These are phyloP conservation scores for Benthosema pterotum DNA, from an alignment of 2,797 vertebrate genomes.

Conservation along the genomic window DNA sequence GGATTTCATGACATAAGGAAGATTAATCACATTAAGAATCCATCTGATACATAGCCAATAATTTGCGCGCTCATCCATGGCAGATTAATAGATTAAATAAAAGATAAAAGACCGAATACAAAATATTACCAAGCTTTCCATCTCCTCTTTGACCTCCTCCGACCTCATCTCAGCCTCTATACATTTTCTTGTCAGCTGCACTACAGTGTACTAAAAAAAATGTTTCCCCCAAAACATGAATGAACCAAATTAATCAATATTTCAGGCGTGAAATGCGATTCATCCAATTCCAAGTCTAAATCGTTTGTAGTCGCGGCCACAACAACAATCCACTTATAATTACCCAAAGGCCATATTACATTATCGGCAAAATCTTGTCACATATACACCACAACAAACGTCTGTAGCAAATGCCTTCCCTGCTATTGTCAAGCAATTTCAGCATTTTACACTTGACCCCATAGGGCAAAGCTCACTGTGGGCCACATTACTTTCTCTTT, in stretches of 20 bases:
- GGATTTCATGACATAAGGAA: slow-evolving; percentile 32
- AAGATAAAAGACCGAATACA: too few species aligned
- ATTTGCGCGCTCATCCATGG: slow-evolving; percentile 16
- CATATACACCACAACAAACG: slow-evolving; percentile 36
- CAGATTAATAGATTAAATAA: too few species aligned
- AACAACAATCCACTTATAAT: slow-evolving; percentile 39
- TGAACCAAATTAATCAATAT: slow-evolving; percentile 30
- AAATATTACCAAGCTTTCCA: neutral
- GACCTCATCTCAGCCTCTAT: slow-evolving; percentile 18
- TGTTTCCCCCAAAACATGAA: slow-evolving; percentile 32
- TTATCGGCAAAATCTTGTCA: slow-evolving; percentile 44
- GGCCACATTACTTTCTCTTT: too few species aligned
- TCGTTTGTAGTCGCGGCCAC: slow-evolving; percentile 33
- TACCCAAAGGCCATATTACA: slow-evolving; percentile 36
- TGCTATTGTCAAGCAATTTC: slow-evolving; percentile 59
- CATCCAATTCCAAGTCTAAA: slow-evolving; percentile 49
- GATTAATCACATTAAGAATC: slow-evolving; percentile 30
- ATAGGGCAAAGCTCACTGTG: slow-evolving; percentile 11
- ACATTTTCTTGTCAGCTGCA: slow-evolving; percentile 22
- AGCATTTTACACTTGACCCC: slow-evolving; percentile 60
- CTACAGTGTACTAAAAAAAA: slow-evolving; percentile 22
- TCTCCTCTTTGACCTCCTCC: neutral
- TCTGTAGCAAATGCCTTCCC: slow-evolving; percentile 51
- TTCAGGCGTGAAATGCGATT: slow-evolving; percentile 25
- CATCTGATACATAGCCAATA: slow-evolving; percentile 44